phyloP scores from a whole-genome alignment of 2,888 invertebrate genomes.

The Odontomyia ornata region DNA sequence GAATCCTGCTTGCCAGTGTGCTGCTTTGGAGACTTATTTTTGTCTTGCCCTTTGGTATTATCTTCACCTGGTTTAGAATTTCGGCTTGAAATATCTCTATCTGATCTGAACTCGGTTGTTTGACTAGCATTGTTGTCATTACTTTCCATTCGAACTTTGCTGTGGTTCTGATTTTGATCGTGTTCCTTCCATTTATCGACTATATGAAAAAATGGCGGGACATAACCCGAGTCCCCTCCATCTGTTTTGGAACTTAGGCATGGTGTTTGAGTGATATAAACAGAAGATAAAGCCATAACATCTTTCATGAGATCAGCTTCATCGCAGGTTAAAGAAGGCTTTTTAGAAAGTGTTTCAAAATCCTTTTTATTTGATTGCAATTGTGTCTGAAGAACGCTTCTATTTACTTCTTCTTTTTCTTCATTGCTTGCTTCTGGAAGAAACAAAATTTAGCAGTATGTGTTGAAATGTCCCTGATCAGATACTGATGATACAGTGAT shows the following conservation, averaged over 20 bases:
- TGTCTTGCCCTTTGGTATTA: too few relatives aligned
- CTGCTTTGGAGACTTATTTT: too few relatives aligned
- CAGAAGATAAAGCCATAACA: neutral
- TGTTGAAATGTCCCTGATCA: neutral
- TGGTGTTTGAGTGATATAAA: neutral
- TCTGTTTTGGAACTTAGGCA: neutral
- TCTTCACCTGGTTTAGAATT: too few relatives aligned
- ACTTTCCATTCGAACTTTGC: too few relatives aligned
- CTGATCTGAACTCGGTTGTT: too few relatives aligned
- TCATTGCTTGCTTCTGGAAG: neutral
- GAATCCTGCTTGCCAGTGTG: too few relatives aligned
- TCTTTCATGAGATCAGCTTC: neutral
- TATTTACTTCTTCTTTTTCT: neutral
- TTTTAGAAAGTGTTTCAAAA: too few relatives aligned
- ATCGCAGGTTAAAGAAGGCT: neutral
- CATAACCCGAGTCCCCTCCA: neutral
- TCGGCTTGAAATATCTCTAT: too few relatives aligned
- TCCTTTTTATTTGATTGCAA: too few relatives aligned
- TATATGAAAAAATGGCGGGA: conserved; percentile 16
- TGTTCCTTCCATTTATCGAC: neutral
- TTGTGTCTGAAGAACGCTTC: neutral
- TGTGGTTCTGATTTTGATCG: neutral
- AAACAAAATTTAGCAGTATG: neutral
- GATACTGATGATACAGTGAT: neutral
- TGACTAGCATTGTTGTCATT: too few relatives aligned